Evolutionary conservation across 1,140 invertebrate genomes (phyloP).

Genomic region (Popillia japonica): DNA sequence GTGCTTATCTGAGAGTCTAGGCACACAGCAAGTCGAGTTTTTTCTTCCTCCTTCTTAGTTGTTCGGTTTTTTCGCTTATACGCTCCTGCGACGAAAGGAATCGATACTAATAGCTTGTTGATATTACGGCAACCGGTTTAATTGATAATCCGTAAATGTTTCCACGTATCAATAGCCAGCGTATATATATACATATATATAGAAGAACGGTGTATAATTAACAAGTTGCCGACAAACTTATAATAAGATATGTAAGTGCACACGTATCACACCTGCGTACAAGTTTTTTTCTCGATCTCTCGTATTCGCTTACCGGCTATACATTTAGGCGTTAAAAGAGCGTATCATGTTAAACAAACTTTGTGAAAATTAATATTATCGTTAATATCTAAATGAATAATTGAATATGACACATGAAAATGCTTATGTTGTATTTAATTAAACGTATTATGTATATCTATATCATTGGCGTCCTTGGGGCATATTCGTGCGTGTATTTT

Average conservation of each 20-base stretch:
- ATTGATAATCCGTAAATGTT: conserved; percentile 20
- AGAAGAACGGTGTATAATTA: not conserved
- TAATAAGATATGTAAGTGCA: not conserved
- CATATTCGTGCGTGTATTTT: too few species aligned
- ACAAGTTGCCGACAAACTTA: not conserved
- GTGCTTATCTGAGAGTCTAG: not conserved
- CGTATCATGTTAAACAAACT: too few species aligned
- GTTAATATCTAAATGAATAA: too few species aligned
- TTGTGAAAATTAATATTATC: too few species aligned
- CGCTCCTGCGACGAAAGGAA: not conserved
- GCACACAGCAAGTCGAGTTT: too few species aligned
- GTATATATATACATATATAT: not conserved
- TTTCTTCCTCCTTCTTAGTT: too few species aligned
- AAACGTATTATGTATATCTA: too few species aligned
- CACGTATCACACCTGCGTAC: not conserved
- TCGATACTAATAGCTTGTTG: conserved; percentile 22
- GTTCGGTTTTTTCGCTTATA: too few species aligned
- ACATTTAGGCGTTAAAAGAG: too few species aligned
- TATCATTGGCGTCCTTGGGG: too few species aligned
- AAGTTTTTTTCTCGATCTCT: not conserved
- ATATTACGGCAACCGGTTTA: conserved; percentile 21
- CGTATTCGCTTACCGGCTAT: not conserved
- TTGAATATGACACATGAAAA: too few species aligned
- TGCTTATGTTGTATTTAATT: too few species aligned
- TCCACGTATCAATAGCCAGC: not conserved